Evolutionary conservation across 2,888 invertebrate species (phyloP), one percentile per base, ranked within the genome.

Genomic region (Catocala nupta): DNA sequence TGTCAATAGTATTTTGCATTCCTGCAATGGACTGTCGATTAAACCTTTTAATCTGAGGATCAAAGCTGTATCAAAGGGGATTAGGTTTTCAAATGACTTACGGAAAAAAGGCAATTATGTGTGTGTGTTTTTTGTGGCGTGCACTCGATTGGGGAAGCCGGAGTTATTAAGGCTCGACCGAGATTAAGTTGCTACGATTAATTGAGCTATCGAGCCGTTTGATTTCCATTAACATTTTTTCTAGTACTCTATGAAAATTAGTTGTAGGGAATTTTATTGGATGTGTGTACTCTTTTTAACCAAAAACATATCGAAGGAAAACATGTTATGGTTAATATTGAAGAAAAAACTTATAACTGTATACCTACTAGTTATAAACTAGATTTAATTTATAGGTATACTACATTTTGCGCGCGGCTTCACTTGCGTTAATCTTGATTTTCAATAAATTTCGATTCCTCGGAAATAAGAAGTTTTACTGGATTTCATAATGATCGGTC

Each of bases 1-100:
- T 68, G 75, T 75, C 73, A 75, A 69, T 73, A 62, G 66, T 59
- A 66, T 66, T 64, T 62, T 58, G 51, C n/a, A 39, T 45, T 12
- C 12, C 12, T 45, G 45, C 45, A 45, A 12, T 43, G 45, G 47
- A 25, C 39, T 47, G 47, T 10, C 36, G 51, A 36, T 61, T 47
- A 51, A 62, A 48, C 52, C 45, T 52, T 61, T 56, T 61, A 52
- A 55, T 62, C 56, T 50, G 12, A 10, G 45, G 61, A 62, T 62
- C 39, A 61, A 51, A 51, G 45, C 51, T 25, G 25, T 25, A 3
- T 25, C 4, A 25, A 25, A 25, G 45, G 51, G 68, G 68, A 63
- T 76, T 73, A 70, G 12, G 57, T 53, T 63, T 70, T 73, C 62
- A 61, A 50, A 73, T 55, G 55, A 65, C 36, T 55, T 62, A 54